phyloP scores from a whole-genome alignment of 1,140 invertebrate species.

The Drosophila eugracilis region DNA sequence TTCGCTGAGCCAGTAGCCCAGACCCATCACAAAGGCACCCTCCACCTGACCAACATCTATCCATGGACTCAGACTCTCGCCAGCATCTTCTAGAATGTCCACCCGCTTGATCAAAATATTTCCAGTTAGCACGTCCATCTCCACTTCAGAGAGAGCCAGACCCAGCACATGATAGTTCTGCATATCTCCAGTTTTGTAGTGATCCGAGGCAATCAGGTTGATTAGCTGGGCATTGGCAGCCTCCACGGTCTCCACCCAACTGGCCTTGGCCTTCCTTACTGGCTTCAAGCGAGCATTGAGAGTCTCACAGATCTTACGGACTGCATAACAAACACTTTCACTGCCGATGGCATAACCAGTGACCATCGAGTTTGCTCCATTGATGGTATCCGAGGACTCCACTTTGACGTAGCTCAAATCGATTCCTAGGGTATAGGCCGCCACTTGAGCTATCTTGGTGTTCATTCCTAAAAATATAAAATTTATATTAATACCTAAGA shows the following conservation, averaged over 20 bases:
- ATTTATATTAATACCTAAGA: too few species aligned
- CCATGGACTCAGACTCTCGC: constrained; percentile 90
- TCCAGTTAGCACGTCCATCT: constrained; percentile 93
- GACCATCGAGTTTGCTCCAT: constrained; percentile 88
- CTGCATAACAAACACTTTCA: constrained; percentile 84
- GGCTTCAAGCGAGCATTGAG: constrained; percentile 87
- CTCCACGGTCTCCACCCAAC: constrained; percentile 88
- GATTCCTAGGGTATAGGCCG: constrained; percentile 90
- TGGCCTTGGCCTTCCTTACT: constrained; percentile 86
- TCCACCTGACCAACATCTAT: constrained; percentile 95
- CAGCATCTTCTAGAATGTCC: constrained; percentile 91
- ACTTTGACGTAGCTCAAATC: constrained; percentile 89
- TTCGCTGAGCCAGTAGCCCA: constrained; percentile 93
- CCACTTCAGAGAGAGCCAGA: constrained; percentile 88
- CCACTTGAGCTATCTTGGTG: constrained; percentile 90
- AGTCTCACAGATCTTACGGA: constrained; percentile 89
- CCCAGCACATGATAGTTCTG: constrained; percentile 88
- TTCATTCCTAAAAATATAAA: constrained; percentile 86
- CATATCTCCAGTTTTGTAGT: constrained; percentile 86
- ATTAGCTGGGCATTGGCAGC: constrained; percentile 86
- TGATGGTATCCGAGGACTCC: constrained; percentile 88
- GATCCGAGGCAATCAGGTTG: constrained; percentile 88
- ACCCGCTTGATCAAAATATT: constrained; percentile 88
- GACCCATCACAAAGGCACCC: constrained; percentile 94
- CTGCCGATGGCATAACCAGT: constrained; percentile 91